Evolutionary conservation across 2,888 invertebrate species (phyloP).

Genomic region (Xylota segnis): DNA sequence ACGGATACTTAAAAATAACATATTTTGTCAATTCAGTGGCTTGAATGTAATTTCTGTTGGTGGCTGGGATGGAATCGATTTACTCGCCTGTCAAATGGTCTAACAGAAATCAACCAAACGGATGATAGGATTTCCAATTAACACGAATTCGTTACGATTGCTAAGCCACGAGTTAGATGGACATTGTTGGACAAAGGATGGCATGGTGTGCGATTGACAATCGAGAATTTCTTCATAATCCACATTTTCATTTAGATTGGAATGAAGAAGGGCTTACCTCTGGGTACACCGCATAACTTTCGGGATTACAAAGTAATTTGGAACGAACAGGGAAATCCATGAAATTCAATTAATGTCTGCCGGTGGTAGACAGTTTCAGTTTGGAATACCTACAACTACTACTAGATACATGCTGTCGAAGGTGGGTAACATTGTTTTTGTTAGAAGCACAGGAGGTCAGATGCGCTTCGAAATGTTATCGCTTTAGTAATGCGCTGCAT

Average conservation of each 20-base stretch:
- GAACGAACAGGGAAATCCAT: conserved; percentile 37
- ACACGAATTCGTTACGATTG: conserved; percentile 71
- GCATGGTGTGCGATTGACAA: conserved; percentile 35
- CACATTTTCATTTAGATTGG: conserved; percentile 72
- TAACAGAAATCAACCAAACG: conserved; percentile 60
- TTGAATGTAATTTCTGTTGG: conserved; percentile 44
- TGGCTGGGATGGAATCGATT: conserved; percentile 57
- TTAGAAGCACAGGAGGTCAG: too few species aligned
- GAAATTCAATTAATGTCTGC: conserved; percentile 46
- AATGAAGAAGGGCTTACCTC: conserved; percentile 50
- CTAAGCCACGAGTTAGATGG: conserved; percentile 26
- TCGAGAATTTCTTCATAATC: conserved; percentile 57
- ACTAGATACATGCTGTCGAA: too few species aligned
- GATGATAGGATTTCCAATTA: conserved; percentile 74
- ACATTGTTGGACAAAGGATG: conserved; percentile 14
- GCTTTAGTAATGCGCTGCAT: too few species aligned
- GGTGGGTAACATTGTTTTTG: too few species aligned
- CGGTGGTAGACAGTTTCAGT: conserved; percentile 10
- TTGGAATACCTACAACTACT: background rate
- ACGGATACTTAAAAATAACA: conserved; percentile 43
- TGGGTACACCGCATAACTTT: conserved; percentile 63
- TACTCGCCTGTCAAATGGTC: conserved; percentile 63
- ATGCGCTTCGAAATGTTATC: too few species aligned
- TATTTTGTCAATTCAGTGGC: conserved; percentile 69
- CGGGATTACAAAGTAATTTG: conserved; percentile 66